A percentile compares a stretch with the other conserved stretches of the same genome.
Evolutionary conservation across 2,888 invertebrate genomes (phyloP).

Genomic region (Toxonevra muliebris): DNA sequence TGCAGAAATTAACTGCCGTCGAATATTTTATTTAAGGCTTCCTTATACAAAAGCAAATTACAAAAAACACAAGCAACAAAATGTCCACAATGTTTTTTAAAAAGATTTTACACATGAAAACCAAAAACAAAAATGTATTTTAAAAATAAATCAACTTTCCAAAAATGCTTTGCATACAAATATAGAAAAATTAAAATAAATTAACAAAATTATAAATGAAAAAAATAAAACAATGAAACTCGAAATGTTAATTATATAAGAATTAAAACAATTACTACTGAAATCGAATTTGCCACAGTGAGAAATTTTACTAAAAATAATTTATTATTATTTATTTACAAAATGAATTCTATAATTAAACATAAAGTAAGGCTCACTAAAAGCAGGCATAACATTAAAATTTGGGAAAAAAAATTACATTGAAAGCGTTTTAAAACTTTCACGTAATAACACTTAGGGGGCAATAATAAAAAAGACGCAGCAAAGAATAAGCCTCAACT

Average conservation of each 20-base stretch:
- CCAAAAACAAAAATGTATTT: slow-evolving; percentile 35
- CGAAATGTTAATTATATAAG: slow-evolving; percentile 3
- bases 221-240: slow-evolving; percentile 5
- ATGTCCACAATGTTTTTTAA: slow-evolving; percentile 8
- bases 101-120: slow-evolving; percentile 6
- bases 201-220: slow-evolving; percentile 1
- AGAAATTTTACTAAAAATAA: slow-evolving; percentile 11
- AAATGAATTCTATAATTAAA: too few species aligned
- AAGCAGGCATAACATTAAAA: too few species aligned
- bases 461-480: slow-evolving; percentile 1
- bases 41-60: slow-evolving; percentile 6
- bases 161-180: slow-evolving; percentile 4
- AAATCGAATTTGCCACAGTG: slow-evolving; percentile 26
- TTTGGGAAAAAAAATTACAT: too few species aligned
- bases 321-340: slow-evolving; percentile 9
- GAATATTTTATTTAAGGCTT: too few species aligned
- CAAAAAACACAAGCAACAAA: slow-evolving; percentile 10
- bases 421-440: too few species aligned
- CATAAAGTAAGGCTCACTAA: too few species aligned
- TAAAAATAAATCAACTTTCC: slow-evolving; percentile 38
- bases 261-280: slow-evolving; percentile 22
- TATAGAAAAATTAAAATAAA: slow-evolving; percentile 10
- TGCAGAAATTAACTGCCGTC: too few species aligned
- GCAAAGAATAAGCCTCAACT: slow-evolving; percentile 31
- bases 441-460: too few species aligned